phyloP scores from a whole-genome alignment of 1,140 invertebrate genomes.

The Drosophila obscura region DNA sequence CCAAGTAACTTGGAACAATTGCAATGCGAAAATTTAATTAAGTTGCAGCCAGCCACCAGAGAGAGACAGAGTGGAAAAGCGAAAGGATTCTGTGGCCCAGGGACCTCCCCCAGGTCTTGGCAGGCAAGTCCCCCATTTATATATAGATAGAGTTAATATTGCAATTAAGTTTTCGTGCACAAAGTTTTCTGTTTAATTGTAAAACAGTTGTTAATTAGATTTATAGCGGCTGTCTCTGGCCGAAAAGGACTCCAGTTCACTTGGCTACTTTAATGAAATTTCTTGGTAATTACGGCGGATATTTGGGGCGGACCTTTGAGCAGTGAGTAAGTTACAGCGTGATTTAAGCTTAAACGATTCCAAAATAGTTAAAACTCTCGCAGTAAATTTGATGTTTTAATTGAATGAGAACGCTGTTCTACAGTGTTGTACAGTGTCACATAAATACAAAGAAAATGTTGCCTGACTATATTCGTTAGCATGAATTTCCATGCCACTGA shows the following conservation, averaged over 20 bases:
- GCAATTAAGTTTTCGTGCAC: conserved; percentile 58
- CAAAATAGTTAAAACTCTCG: too few relatives aligned
- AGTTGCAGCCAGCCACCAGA: conserved; percentile 54
- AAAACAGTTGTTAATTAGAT: conserved; percentile 62
- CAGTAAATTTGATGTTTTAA: too few relatives aligned
- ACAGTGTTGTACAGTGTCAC: too few relatives aligned
- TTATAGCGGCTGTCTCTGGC: conserved; percentile 37
- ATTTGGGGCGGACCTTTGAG: background rate
- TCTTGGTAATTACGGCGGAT: background rate
- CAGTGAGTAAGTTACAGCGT: too few relatives aligned
- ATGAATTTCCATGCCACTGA: conserved; percentile 22
- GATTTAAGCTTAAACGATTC: too few relatives aligned
- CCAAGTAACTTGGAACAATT: conserved; percentile 57
- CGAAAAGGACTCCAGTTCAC: background rate
- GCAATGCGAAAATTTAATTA: conserved; percentile 78
- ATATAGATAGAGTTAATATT: conserved; percentile 63
- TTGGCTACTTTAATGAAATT: conserved; percentile 11
- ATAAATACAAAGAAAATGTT: too few relatives aligned
- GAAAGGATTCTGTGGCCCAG: conserved; percentile 25
- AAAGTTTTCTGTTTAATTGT: conserved; percentile 56
- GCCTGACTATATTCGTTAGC: conserved; percentile 7
- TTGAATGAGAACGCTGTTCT: too few relatives aligned
- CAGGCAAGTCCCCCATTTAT: conserved; percentile 1
- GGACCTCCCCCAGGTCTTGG: conserved; percentile 10
- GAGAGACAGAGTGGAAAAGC: background rate